Base-by-base conservation (phyloP, 2,888 invertebrate genomes). In the Nomada goodeniana region DNA sequence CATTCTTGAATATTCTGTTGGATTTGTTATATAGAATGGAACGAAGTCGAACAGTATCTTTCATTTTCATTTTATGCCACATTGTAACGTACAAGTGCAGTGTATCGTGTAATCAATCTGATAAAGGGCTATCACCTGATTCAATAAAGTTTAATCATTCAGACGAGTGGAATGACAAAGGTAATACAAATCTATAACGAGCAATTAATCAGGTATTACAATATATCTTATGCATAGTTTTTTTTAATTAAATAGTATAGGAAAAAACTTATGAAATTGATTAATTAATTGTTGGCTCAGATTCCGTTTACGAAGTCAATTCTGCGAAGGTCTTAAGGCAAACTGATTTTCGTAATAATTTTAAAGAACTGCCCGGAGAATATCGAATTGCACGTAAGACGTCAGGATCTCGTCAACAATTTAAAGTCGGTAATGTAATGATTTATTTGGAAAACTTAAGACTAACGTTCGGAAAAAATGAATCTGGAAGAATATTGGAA, bases 151-250 rank as follows among this genome's bases (percentile, higher is more conserved):
- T 53, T 11, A 60, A 63, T 2, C 0, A 29, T 13, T 23, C 59
- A 15, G n/a, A 59, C 52, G 13, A n/a, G 1, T 20, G 83, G 18
- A 69, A 86, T 44, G 79, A 87, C 1, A 67, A 76, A 86, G 90
- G 90, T 91, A 90, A 69, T 20, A 26, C 7, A 23, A 57, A 47
- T n/a, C 47, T 26, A 53, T 29, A 61, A 47, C 7, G 3, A 50
- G n/a, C 5, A 29, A 52, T 36, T 26, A 76, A 61, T 9, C 44
- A 53, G n/a, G 11, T 9, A 36, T 2, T 50, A 55, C 15, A 18
- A 60, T 52, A 44, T 11, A 4, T 42, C 36, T 18, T 20, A 42
- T 10, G 42, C 11, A 44, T 18, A 9, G 29, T 36, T 36, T 36
- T 36, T 36, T 36, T 36, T 36, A 36, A 36, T 36, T 36, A 36